A percentile compares a stretch with the other conserved stretches of the same genome.
phyloP scores from a whole-genome alignment of 64 coral and sea anemone genomes.

The Actinia tenebrosa region DNA sequence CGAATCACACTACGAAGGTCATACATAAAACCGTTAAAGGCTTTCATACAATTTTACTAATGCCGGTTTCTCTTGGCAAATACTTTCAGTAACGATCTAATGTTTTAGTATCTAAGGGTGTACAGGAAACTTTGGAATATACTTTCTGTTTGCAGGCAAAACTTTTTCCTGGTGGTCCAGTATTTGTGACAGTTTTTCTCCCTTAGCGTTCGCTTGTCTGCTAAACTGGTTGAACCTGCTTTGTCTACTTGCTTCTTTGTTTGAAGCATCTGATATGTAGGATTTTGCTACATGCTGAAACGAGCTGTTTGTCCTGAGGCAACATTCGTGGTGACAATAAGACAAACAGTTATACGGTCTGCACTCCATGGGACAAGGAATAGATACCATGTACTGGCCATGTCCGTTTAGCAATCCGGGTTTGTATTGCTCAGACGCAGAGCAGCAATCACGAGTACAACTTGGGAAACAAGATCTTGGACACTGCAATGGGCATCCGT shows the following conservation, averaged over 20 bases:
- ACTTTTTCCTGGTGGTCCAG: background rate
- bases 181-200: background rate
- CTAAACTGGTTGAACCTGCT: background rate
- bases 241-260: background rate
- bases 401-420: background rate
- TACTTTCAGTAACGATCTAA: too few species aligned
- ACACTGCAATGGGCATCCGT: constrained; percentile 16
- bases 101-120: background rate
- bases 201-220: background rate
- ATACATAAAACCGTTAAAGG: too few species aligned
- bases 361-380: constrained; percentile 52
- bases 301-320: constrained; percentile 26
- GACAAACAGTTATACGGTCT: constrained; percentile 75
- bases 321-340: constrained; percentile 89
- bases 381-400: constrained; percentile 32
- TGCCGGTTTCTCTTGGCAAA: too few species aligned
- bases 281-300: background rate
- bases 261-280: background rate
- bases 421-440: background rate
- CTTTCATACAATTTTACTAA: too few species aligned
- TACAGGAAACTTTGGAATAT: background rate
- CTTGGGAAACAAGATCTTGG: constrained; percentile 48
- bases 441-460: constrained; percentile 34
- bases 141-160: background rate
- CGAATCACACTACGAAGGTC: too few species aligned